Base-by-base conservation (phyloP, 1,140 invertebrate species). In the Lanistes nyassanus region DNA sequence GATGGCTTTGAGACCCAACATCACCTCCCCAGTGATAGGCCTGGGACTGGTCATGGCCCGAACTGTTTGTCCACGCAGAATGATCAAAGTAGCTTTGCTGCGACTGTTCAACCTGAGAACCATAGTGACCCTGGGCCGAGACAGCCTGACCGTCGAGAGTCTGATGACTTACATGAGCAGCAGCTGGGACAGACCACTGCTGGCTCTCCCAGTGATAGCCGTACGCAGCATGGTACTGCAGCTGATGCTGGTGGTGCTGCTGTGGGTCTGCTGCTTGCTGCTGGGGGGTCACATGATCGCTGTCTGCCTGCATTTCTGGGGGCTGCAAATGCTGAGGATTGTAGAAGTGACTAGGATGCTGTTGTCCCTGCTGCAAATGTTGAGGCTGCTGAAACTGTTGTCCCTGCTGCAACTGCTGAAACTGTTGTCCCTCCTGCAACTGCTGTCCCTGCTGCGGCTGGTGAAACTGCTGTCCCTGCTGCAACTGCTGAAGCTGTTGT, bases 361-460 rank as follows among this genome's bases (percentile, higher is more conserved):
- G 65, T 66, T 67, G 42, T 47, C 26, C 64, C 51, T 68, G 68
- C 58, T 42, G 39, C 58, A 42, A 47, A 21, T 68, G 39, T 69
- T 53, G 37, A 62, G 42, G 26, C 7, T 68, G 62, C 60, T 73
- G 64, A 71, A 62, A 74, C 58, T 74, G 73, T 23, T n/a, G 65
- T n/a, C 34, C 23, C 4, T 31, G 29, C 34, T 74, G 58, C n/a
- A 7, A 66, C 69, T n/a, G n/a, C n/a, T n/a, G n/a, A n/a, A n/a
- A n/a, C n/a, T n/a, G 66, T 23, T 69, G 66, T 65, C 34, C 42
- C 7, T 68, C 47, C 60, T 73, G 64, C 64, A 62, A 74, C 58
- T 74, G 73, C 29, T n/a, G 65, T n/a, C 34, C 23, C 4, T 31
- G 29, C 34, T 74, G 58, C n/a, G 23, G 21, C 64, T 31, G 64